A percentile compares a stretch with the other conserved stretches of the same genome.
These are phyloP conservation scores for Drosophila navojoa DNA, from an alignment of 1,140 invertebrate species.

Conservation along the genomic window DNA sequence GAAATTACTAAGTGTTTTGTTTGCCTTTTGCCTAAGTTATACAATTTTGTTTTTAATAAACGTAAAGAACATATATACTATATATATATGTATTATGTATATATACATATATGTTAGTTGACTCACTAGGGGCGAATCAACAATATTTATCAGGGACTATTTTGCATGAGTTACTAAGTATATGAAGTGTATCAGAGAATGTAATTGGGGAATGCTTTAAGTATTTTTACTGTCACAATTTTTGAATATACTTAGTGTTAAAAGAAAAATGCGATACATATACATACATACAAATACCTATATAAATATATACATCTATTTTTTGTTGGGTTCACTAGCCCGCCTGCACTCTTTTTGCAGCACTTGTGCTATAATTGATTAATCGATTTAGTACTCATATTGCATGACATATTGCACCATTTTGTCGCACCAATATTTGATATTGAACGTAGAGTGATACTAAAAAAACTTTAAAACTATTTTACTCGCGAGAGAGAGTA, in stretches of 20 bases:
- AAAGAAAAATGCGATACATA: constrained; percentile 29
- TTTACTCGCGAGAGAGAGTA: constrained; percentile 43
- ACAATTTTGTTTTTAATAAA: constrained; percentile 73
- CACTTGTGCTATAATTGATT: constrained; percentile 32
- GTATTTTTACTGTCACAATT: constrained; percentile 46
- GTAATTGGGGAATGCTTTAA: constrained; percentile 51
- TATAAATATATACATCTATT: constrained; percentile 15
- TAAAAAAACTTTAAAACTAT: constrained; percentile 48
- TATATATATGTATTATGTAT: constrained; percentile 27
- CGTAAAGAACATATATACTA: constrained; percentile 38
- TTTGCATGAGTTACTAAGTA: constrained; percentile 33
- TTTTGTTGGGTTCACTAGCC: constrained; percentile 31
- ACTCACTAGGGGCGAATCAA: constrained; percentile 28
- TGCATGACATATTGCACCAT: constrained; percentile 57
- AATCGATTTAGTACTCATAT: constrained; percentile 26
- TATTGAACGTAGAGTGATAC: constrained; percentile 79
- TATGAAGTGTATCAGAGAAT: constrained; percentile 41
- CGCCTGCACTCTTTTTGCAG: constrained; percentile 30
- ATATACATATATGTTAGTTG: constrained; percentile 33
- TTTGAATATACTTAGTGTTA: constrained; percentile 49
- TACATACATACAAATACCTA: constrained; percentile 2
- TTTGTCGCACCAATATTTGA: constrained; percentile 78
- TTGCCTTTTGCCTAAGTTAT: constrained; percentile 68
- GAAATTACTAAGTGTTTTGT: constrained; percentile 59
- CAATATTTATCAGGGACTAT: constrained; percentile 59